phyloP scores from a whole-genome alignment of 2,113 vertebrate genomes.

The Xenopus laevis region DNA sequence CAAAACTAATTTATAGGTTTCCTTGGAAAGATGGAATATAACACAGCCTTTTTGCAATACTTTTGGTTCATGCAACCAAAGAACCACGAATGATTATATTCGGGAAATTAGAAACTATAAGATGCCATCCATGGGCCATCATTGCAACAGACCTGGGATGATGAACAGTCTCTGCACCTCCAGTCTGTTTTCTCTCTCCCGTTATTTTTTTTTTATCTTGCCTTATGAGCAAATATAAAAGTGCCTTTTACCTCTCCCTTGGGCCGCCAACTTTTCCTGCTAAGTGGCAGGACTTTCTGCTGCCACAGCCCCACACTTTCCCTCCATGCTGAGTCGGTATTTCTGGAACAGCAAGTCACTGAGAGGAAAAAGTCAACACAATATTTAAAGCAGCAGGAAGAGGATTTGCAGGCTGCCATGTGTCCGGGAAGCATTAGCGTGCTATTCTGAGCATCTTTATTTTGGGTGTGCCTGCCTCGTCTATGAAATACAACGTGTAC shows the following conservation, averaged over 20 bases:
- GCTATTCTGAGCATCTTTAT: background rate
- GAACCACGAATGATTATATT: too few relatives aligned
- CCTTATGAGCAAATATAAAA: constrained; percentile 27
- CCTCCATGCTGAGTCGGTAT: constrained; percentile 27
- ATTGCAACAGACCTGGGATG: background rate
- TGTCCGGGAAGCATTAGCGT: background rate
- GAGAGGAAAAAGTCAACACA: constrained; percentile 34
- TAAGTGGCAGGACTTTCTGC: constrained; percentile 30
- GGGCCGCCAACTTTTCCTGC: constrained; percentile 28
- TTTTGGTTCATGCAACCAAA: too few relatives aligned
- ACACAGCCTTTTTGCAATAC: too few relatives aligned
- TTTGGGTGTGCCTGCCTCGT: background rate
- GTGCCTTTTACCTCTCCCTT: constrained; percentile 43
- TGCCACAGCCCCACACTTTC: constrained; percentile 30
- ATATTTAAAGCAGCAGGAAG: constrained; percentile 23
- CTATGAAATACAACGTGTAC: too few relatives aligned
- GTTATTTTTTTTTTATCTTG: constrained; percentile 7
- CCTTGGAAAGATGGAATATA: too few relatives aligned
- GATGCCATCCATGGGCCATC: too few relatives aligned
- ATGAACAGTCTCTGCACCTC: background rate
- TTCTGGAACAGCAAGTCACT: constrained; percentile 26
- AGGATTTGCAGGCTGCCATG: background rate
- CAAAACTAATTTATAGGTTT: too few relatives aligned
- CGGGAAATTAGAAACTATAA: too few relatives aligned
- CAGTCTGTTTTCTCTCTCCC: background rate